These are phyloP conservation scores for Aptenodytes forsteri DNA, from an alignment of 2,113 vertebrate genomes.

Conservation along the genomic window DNA sequence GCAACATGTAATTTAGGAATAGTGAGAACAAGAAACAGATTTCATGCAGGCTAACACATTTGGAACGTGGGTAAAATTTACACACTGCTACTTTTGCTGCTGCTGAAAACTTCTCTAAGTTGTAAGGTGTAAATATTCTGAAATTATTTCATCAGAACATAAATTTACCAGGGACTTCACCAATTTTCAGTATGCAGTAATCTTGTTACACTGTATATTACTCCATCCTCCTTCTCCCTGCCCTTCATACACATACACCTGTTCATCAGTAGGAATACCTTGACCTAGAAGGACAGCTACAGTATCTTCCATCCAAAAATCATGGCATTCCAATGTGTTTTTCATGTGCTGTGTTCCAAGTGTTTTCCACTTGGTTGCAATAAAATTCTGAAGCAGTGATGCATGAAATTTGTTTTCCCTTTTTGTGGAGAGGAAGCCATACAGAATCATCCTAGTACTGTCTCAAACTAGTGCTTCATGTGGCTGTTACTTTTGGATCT, in stretches of 20 bases:
- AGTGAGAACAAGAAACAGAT: neutral
- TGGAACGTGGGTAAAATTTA: neutral
- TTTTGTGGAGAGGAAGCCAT: neutral
- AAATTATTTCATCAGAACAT: neutral
- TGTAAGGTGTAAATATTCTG: neutral
- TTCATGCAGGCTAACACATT: neutral
- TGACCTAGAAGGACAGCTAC: neutral
- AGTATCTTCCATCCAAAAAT: neutral
- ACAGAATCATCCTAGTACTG: neutral
- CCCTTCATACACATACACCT: neutral
- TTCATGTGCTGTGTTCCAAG: neutral
- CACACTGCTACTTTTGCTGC: neutral
- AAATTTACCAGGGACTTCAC: neutral
- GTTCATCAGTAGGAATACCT: neutral
- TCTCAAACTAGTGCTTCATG: neutral
- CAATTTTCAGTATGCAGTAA: neutral
- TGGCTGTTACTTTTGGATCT: neutral
- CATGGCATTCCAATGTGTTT: neutral
- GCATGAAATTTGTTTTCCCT: neutral
- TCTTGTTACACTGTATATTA: neutral
- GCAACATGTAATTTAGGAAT: neutral
- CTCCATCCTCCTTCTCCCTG: neutral
- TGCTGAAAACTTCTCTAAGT: neutral
- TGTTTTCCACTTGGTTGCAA: neutral
- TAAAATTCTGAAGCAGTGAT: neutral